Conservation (phyloP, 2,797 vertebrate genomes). For the Luscinia megarhynchos region DNA sequence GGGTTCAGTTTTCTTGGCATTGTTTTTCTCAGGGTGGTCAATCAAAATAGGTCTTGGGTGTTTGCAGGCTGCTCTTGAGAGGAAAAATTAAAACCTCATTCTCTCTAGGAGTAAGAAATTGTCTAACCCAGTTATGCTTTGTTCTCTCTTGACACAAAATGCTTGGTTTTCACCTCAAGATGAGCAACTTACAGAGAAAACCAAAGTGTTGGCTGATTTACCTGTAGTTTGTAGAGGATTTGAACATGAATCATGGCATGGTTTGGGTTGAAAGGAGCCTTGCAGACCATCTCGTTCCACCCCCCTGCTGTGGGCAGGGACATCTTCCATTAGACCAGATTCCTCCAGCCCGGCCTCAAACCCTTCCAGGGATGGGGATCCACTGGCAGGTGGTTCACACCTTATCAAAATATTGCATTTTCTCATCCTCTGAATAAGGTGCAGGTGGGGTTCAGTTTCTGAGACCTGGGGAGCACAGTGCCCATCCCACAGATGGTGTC, state of each 20-base stretch:
- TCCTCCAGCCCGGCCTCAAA: neutral
- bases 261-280: neutral
- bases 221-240: neutral
- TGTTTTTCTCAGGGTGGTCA: neutral
- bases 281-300: neutral
- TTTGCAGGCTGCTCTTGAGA: neutral
- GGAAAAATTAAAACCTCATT: neutral
- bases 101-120: neutral
- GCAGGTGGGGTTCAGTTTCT: neutral
- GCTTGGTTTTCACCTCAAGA: neutral
- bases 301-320: neutral
- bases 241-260: no score
- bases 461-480: neutral
- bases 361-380: neutral
- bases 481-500: neutral
- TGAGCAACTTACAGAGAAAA: neutral
- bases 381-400: neutral
- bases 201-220: neutral
- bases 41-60: fast-evolving
- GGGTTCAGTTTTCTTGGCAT: neutral
- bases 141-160: neutral
- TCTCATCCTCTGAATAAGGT: neutral
- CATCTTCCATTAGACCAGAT: neutral
- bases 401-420: neutral
- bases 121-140: neutral